phyloP scores from a whole-genome alignment of 2,113 vertebrate genomes.

The Cynoglossus semilaevis region DNA sequence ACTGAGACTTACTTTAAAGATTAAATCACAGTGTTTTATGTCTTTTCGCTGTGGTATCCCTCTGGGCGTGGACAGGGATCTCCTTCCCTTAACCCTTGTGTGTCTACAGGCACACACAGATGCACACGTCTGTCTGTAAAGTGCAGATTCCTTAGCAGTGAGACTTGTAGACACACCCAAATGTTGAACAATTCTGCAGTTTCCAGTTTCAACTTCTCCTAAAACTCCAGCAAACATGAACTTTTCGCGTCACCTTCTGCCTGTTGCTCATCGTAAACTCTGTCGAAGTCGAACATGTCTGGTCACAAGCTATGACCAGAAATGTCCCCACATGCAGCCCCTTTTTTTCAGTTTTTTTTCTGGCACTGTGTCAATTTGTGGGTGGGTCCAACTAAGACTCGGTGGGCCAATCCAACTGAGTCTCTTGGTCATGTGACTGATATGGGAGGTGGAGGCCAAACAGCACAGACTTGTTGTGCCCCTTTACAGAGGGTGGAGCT shows the following conservation, averaged over 20 bases:
- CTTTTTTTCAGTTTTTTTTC: not conserved
- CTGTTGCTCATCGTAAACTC: not conserved
- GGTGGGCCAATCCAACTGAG: constrained; percentile 58
- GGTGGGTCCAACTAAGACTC: constrained; percentile 26
- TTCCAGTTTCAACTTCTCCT: too few species aligned
- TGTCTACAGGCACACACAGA: constrained; percentile 10
- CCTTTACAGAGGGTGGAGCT: constrained; percentile 59
- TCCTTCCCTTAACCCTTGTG: constrained; percentile 20
- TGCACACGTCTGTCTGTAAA: constrained; percentile 30
- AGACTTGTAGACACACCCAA: constrained; percentile 71
- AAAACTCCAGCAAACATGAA: not conserved
- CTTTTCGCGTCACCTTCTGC: not conserved
- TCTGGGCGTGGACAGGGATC: constrained; percentile 36
- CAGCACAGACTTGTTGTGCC: constrained; percentile 40
- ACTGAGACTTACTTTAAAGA: not conserved
- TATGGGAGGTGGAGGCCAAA: constrained; percentile 51
- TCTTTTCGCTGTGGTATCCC: not conserved
- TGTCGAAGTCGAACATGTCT: constrained; percentile 9
- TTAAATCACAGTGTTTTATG: too few species aligned
- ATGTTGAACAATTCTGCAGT: constrained; percentile 15
- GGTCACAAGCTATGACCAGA: not conserved
- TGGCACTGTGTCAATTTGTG: not conserved
- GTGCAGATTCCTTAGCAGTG: constrained; percentile 75
- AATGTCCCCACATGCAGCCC: too few species aligned
- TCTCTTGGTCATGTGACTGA: constrained; percentile 34